Conservation (phyloP, 2,797 vertebrate species). For the Allobates femoralis region DNA sequence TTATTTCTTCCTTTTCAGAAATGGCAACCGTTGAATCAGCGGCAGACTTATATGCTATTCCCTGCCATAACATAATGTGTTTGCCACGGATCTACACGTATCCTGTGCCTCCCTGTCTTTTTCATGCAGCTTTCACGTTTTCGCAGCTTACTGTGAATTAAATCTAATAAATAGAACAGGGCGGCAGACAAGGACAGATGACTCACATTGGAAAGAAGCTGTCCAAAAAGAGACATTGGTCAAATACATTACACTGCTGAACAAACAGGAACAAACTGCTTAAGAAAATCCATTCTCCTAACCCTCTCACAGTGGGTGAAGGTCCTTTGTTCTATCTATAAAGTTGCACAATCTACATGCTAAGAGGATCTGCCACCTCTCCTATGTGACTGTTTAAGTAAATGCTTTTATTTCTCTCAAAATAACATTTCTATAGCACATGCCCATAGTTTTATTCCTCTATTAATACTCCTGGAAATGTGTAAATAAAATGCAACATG, state of each 20-base stretch:
- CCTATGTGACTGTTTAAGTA: neutral
- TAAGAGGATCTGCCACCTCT: neutral
- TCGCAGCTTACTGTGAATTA: neutral
- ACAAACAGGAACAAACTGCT: neutral
- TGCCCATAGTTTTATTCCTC: neutral
- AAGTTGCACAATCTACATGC: neutral
- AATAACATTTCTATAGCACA: neutral
- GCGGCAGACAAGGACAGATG: slow-evolving; percentile 29
- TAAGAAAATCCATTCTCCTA: neutral
- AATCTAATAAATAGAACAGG: slow-evolving; percentile 22
- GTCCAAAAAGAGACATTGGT: neutral
- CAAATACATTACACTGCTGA: neutral
- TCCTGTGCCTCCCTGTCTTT: neutral
- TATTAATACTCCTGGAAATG: neutral
- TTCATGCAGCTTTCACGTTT: neutral
- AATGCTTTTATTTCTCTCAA: too few relatives aligned
- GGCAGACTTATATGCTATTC: neutral
- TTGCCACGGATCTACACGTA: neutral
- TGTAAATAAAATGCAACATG: neutral
- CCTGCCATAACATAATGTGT: neutral
- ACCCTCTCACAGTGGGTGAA: neutral
- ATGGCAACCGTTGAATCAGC: neutral
- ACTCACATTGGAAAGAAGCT: slow-evolving; percentile 12
- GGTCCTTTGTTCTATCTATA: neutral
- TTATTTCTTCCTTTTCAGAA: neutral